Percentiles rank a stretch among this genome's conserved stretches.
Conservation (phyloP, 2,888 invertebrate species). For the Diplazon laetatorius region DNA sequence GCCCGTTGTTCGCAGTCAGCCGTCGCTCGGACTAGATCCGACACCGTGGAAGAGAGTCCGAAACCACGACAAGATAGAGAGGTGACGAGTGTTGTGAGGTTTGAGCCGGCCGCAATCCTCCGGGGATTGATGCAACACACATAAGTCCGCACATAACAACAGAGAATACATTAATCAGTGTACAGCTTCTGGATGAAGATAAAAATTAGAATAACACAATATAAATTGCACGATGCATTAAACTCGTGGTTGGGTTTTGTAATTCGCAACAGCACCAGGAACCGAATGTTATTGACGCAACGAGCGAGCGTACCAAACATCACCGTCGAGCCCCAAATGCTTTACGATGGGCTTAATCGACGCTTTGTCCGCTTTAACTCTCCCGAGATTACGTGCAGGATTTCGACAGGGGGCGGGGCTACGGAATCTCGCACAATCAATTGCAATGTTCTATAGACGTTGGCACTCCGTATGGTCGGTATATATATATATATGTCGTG, state of each 20-base stretch:
- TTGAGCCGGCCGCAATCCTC: too few relatives aligned
- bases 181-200: too few relatives aligned
- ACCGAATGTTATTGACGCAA: neutral
- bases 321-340: neutral
- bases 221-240: neutral
- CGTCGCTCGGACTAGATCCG: too few relatives aligned
- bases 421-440: constrained; percentile 20
- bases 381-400: constrained; percentile 19
- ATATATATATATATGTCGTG: neutral
- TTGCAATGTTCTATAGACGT: constrained; percentile 16
- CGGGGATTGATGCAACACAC: too few relatives aligned
- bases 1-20: too few relatives aligned
- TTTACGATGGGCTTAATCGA: constrained; percentile 22
- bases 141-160: too few relatives aligned
- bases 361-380: constrained; percentile 15
- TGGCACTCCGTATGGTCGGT: too few relatives aligned
- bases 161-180: too few relatives aligned
- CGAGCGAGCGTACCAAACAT: neutral
- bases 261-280: neutral
- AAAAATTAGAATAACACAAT: too few relatives aligned
- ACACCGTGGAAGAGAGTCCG: too few relatives aligned
- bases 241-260: neutral
- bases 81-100: too few relatives aligned
- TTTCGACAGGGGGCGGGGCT: neutral
- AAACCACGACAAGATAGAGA: too few relatives aligned